A percentile compares a stretch with the other conserved stretches of the same genome.
Evolutionary conservation across 1,140 invertebrate genomes (phyloP).

Genomic region (Ditylenchus dipsaci): DNA sequence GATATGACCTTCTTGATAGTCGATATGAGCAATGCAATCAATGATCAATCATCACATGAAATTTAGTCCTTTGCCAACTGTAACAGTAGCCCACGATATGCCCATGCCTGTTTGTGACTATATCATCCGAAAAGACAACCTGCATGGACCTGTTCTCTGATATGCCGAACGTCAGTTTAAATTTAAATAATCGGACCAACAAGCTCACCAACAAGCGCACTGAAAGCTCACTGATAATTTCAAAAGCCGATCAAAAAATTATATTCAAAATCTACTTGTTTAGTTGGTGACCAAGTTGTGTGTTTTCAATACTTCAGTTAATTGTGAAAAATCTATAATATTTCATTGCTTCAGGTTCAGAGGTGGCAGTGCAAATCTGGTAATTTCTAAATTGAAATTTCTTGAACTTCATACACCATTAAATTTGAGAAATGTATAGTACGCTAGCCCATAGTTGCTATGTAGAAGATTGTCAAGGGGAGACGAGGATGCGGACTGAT

Average conservation of each 20-base stretch:
- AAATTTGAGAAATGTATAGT: constrained; percentile 45
- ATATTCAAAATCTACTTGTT: too few species aligned
- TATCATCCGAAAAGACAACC: constrained; percentile 56
- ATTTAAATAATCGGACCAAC: background rate
- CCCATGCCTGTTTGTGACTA: constrained; percentile 53
- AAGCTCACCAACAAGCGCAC: too few species aligned
- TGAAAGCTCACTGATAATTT: too few species aligned
- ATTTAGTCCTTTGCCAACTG: constrained; percentile 48
- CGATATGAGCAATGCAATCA: too few species aligned
- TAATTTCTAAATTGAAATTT: background rate
- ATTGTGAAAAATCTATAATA: too few species aligned
- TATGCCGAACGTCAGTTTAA: constrained; percentile 45
- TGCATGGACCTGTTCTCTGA: constrained; percentile 49
- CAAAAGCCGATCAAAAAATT: too few species aligned
- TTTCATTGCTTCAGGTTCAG: too few species aligned
- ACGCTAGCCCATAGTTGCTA: constrained; percentile 54
- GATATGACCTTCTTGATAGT: too few species aligned
- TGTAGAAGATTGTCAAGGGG: constrained; percentile 58
- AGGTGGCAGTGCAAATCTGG: too few species aligned
- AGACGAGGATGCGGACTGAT: constrained; percentile 50
- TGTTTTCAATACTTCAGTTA: background rate
- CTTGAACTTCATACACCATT: background rate
- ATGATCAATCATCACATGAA: too few species aligned
- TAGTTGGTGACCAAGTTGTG: background rate
- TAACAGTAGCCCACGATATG: constrained; percentile 43